Percentiles rank a stretch among this genome's conserved stretches.
Evolutionary conservation across 1,140 invertebrate species (phyloP).

Genomic region (Brachionus rotundiformis): DNA sequence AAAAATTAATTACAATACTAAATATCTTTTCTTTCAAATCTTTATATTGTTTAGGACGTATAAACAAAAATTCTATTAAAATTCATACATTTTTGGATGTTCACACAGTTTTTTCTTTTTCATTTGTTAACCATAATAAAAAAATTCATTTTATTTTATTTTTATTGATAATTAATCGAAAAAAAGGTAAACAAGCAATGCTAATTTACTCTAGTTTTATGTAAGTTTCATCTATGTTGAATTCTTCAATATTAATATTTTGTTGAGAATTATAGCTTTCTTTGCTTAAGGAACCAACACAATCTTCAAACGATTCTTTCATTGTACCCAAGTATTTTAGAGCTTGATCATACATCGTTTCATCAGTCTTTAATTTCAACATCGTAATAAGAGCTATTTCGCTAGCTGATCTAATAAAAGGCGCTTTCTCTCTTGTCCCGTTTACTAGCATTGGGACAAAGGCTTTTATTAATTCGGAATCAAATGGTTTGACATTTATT

Average conservation of each 20-base stretch:
- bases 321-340: neutral
- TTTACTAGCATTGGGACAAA: slow-evolving; percentile 87
- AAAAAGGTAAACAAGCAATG: too few species aligned
- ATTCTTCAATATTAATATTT: slow-evolving; percentile 26
- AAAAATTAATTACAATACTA: too few species aligned
- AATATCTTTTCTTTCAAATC: too few species aligned
- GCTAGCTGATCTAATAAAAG: slow-evolving; percentile 86
- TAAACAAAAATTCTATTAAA: too few species aligned
- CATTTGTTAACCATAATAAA: too few species aligned
- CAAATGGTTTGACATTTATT: slow-evolving; percentile 66
- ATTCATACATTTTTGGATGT: too few species aligned
- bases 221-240: slow-evolving; percentile 42
- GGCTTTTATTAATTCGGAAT: slow-evolving; percentile 72
- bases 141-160: too few species aligned
- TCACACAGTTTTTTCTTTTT: too few species aligned
- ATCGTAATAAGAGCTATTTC: slow-evolving; percentile 85
- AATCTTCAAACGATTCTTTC: slow-evolving; percentile 43
- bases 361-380: slow-evolving; percentile 75
- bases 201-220: slow-evolving; percentile 9
- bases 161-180: too few species aligned
- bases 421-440: slow-evolving; percentile 95
- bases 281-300: neutral
- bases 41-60: too few species aligned
- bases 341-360: slow-evolving; percentile 68
- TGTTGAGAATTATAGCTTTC: slow-evolving; percentile 1